Base-by-base conservation (phyloP, 1,140 invertebrate genomes). In the Nasonia longicornis region DNA sequence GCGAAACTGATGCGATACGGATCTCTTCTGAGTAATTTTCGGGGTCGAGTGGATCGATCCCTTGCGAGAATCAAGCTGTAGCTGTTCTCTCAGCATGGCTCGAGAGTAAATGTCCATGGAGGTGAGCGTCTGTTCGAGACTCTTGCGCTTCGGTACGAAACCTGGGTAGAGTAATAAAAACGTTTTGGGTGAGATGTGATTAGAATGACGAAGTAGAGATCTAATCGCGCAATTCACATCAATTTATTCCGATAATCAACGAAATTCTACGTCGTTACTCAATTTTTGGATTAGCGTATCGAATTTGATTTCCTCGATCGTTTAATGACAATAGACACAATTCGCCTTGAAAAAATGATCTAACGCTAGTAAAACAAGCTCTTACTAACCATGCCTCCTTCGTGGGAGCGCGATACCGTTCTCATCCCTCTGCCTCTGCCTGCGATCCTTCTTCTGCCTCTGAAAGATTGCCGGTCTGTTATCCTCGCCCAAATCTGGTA, bases 61-160 rank as follows among this genome's bases (percentile, higher is more conserved):
- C 3, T 77, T 45, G 10, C 58, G 7, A 20, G 48, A 16, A 12
- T 67, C 81, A 2, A 69, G 67, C 1, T 81, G 81, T 8, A 86
- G 82, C 72, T 77, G 86, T 82, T 85, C 87, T n/a, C 81, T 82
- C 2, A 85, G 77, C 80, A 81, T 72, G 7, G 84, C 85, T 79
- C 86, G 86, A 72, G 87, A 82, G 35, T 89, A 89, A 38, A 87
- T 83, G 29, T 86, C 87, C 84, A 87, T 83, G 16, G 87, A 87
- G 2, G 71, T 82, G 0, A 79, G 45, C 4, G 16, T 45, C 3
- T 76, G 26, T 3, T 79, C 81, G 0, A 74, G 22, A 29, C 72
- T 79, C 64, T 42, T 82, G 1, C 71, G 70, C 14, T 42, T 35
- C 0, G 81, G 22, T 58, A 75, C 76, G n/a, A 77, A 77, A n/a